Conservation (phyloP, 2,113 vertebrate species). For the Tachysurus fulvidraco region DNA sequence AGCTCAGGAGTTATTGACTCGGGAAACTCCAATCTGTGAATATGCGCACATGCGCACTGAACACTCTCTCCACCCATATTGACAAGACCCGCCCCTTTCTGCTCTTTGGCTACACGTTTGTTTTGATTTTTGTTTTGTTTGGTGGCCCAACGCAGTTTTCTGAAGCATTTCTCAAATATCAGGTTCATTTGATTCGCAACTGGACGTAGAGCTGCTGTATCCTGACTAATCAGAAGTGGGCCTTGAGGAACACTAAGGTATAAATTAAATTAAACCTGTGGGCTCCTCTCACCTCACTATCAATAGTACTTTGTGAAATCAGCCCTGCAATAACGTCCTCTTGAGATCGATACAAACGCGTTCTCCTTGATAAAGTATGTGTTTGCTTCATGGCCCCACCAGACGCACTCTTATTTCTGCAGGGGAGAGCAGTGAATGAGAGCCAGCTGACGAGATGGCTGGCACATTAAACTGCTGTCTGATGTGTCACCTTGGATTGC, state of each 20-base stretch:
- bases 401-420: constrained; percentile 57
- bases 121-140: too few relatives aligned
- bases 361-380: constrained; percentile 54
- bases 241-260: background rate
- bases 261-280: constrained; percentile 10
- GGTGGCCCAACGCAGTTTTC: too few relatives aligned
- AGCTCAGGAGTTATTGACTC: too few relatives aligned
- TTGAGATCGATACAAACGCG: constrained; percentile 48
- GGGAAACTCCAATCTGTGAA: too few relatives aligned
- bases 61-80: too few relatives aligned
- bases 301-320: background rate
- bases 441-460: constrained; percentile 56
- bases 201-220: background rate
- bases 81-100: too few relatives aligned
- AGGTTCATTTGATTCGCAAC: background rate
- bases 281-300: background rate
- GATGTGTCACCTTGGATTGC: constrained; percentile 67
- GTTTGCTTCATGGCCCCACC: constrained; percentile 49
- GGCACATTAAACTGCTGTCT: constrained; percentile 51
- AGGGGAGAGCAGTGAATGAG: constrained; percentile 51
- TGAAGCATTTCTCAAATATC: too few relatives aligned
- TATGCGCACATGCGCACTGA: too few relatives aligned
- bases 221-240: background rate
- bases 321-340: constrained; percentile 7
- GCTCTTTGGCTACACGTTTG: too few relatives aligned